Evolutionary conservation across 2,888 invertebrate species (phyloP).

Genomic region (Agrochola lota): DNA sequence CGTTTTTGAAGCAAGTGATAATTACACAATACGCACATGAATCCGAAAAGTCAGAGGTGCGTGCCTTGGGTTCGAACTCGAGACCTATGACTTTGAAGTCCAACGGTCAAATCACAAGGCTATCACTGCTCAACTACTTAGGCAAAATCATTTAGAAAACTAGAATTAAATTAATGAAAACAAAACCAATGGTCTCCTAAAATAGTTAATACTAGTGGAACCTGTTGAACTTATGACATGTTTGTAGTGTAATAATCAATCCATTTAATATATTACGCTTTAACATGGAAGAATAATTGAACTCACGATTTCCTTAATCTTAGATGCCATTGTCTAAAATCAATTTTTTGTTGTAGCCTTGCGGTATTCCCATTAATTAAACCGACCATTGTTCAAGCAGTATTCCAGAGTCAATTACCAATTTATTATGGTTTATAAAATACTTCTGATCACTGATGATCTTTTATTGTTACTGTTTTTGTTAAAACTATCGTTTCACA

Average conservation of each 20-base stretch:
- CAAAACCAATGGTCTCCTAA: neutral
- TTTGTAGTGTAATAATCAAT: neutral
- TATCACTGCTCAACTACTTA: neutral
- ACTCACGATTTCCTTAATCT: conserved; percentile 37
- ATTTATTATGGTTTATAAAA: conserved; percentile 74
- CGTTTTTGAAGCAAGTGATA: no score
- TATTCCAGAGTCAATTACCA: conserved; percentile 71
- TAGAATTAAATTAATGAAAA: neutral
- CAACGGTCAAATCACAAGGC: no score
- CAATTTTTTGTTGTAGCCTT: conserved; percentile 50
- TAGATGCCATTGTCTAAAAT: conserved; percentile 33
- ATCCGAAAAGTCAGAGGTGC: no score
- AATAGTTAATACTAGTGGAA: no score
- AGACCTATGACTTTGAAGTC: no score
- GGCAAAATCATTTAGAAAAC: neutral
- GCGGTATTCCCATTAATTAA: conserved; percentile 70
- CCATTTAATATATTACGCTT: neutral
- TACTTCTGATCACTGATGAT: conserved; percentile 58
- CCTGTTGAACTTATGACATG: neutral
- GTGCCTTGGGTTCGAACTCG: no score
- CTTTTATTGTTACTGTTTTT: conserved; percentile 64
- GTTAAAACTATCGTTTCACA: conserved; percentile 19
- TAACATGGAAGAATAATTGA: conserved; percentile 11
- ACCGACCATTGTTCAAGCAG: conserved; percentile 65
- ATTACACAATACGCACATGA: no score